Evolutionary conservation across 1,140 invertebrate species (phyloP).

Genomic region (Pseudachorutes palmiensis): DNA sequence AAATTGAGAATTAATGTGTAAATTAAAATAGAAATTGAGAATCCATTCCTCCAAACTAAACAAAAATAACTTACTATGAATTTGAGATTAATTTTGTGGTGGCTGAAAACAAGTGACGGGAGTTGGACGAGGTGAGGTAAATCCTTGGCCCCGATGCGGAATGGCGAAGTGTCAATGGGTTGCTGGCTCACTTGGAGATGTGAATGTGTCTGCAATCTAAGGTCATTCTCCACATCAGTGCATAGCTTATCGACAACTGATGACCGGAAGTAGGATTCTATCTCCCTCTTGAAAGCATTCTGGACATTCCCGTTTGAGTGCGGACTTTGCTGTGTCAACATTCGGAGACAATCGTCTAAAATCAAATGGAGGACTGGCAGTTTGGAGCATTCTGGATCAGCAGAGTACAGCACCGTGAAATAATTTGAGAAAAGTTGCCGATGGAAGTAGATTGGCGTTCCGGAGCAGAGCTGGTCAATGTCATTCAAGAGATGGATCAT

Average conservation of each 20-base stretch:
- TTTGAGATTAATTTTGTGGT: slow-evolving; percentile 41
- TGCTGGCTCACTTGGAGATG: slow-evolving; percentile 62
- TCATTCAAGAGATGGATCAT: slow-evolving; percentile 51
- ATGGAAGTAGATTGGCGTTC: slow-evolving; percentile 75
- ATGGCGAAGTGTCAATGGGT: slow-evolving; percentile 57
- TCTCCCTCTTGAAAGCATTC: slow-evolving; percentile 24
- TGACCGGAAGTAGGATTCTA: slow-evolving; percentile 37
- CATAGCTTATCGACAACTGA: slow-evolving; percentile 64
- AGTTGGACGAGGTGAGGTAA: slow-evolving; percentile 50
- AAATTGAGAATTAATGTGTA: too few species aligned
- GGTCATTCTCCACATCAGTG: slow-evolving; percentile 78
- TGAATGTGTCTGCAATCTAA: slow-evolving; percentile 79
- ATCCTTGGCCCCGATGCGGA: slow-evolving; percentile 51
- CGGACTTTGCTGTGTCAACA: slow-evolving; percentile 28
- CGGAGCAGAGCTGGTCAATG: slow-evolving; percentile 43
- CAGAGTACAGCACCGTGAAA: slow-evolving; percentile 60
- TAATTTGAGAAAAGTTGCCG: slow-evolving; percentile 66
- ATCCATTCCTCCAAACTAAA: background rate
- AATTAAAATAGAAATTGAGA: too few species aligned
- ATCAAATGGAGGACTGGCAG: slow-evolving; percentile 26
- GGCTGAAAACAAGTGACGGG: slow-evolving; percentile 46
- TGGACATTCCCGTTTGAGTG: slow-evolving; percentile 32
- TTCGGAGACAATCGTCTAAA: slow-evolving; percentile 27
- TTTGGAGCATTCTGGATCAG: slow-evolving; percentile 44
- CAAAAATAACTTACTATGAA: slow-evolving; percentile 33